Base-by-base conservation (phyloP, 1,140 invertebrate species). In the Trichomalopsis sarcophagae region DNA sequence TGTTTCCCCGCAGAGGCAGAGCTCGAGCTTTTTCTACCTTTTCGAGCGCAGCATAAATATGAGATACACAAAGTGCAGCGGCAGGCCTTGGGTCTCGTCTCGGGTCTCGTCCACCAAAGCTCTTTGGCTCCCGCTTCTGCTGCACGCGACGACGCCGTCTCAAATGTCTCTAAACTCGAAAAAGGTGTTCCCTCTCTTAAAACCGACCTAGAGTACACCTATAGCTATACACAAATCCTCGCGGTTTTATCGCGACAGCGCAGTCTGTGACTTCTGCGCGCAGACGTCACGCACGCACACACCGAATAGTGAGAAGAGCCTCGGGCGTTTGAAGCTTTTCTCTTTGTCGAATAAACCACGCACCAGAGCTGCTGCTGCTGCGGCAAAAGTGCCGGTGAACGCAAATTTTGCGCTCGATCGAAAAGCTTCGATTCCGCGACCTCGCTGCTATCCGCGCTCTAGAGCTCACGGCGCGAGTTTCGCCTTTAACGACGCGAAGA, bases 241-340 rank as follows among this genome's bases (percentile, higher is more conserved):
- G 3, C 55, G 21, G 55, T 66, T 79, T 79, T 62, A 66, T 66
- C 17, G 13, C 7, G 17, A 33, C 10, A 78, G 55, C 27, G 30
- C 77, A 79, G 55, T 27, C 27, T 27, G 27, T 62, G 1, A 44
- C 66, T 80, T 80, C 78, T 80, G 78, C 62, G 78, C 78, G 47
- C 36, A 21, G 33, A 80, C 62, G 78, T 80, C 78, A 69, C 44
- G 17, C 21, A 21, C 33, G 33, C 33, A 36, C 33, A 36, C 33
- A 36, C 33, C 2, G 33, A 44, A 44, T 7, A 44, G 40, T 7
- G 36, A 40, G 36, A 40, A 14, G 50, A 55, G 50, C 55, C 33
- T 36, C 14, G 14, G 2, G 17, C 55, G 6, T 17, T n/a, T 7
- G 17, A 62, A 17, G 6, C 17, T 62, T 62, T 62, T 62, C 55